Conservation (phyloP, 1,140 invertebrate genomes). For the Platorchestia sp. region DNA sequence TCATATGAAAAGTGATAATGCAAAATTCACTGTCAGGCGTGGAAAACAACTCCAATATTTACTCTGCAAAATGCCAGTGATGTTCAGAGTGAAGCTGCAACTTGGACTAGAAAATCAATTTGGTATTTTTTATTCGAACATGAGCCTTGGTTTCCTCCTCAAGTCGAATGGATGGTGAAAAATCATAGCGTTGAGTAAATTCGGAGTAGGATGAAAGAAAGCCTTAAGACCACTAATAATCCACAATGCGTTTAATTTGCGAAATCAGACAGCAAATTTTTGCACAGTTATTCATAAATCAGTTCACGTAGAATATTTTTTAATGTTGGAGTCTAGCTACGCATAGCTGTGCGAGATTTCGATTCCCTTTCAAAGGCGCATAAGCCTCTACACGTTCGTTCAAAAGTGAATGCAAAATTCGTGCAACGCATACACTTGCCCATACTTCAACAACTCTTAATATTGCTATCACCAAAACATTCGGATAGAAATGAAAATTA, state of each 20-base stretch:
- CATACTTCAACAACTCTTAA: background rate
- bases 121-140: background rate
- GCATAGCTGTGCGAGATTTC: background rate
- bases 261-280: background rate
- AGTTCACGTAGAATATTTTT: background rate
- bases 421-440: no score
- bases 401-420: background rate
- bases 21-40: no score
- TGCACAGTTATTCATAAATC: background rate
- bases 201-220: background rate
- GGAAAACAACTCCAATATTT: no score
- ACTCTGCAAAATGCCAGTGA: no score
- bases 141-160: background rate
- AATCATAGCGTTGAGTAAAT: background rate
- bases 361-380: background rate
- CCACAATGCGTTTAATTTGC: background rate
- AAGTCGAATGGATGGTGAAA: background rate
- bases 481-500: background rate
- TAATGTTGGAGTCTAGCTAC: background rate
- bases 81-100: background rate
- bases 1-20: background rate
- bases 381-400: background rate
- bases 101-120: background rate
- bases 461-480: background rate
- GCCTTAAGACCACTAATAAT: background rate